phyloP scores from a whole-genome alignment of 2,113 vertebrate species.

The Engystomops pustulosus region DNA sequence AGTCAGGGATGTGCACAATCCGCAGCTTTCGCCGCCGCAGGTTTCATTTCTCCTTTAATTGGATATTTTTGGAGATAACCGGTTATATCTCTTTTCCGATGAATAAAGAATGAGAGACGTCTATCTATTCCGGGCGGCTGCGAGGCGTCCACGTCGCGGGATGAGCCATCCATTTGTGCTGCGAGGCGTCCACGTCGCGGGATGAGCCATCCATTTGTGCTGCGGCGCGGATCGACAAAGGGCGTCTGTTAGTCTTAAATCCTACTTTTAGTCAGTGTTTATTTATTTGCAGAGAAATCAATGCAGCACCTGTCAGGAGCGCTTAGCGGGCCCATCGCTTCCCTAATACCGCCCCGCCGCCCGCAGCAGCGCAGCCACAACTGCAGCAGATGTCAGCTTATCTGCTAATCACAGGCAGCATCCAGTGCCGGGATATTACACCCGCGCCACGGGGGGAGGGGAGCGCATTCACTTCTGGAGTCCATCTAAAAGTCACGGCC shows the following conservation, averaged over 20 bases:
- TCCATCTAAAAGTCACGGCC: not conserved
- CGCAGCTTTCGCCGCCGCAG: too few relatives aligned
- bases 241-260: conserved; percentile 8
- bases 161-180: not conserved
- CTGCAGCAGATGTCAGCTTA: conserved; percentile 25
- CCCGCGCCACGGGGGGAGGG: not conserved
- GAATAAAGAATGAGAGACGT: not conserved
- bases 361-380: not conserved
- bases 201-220: not conserved
- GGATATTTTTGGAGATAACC: conserved; percentile 7
- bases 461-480: not conserved
- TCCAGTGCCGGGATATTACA: not conserved
- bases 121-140: not conserved
- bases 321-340: conserved; percentile 17
- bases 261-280: conserved; percentile 31
- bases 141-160: too few relatives aligned
- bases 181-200: not conserved
- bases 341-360: conserved; percentile 10
- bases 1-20: not conserved
- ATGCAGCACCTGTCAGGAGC: conserved; percentile 22
- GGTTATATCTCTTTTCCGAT: not conserved
- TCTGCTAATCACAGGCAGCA: conserved; percentile 31
- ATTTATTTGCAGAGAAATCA: conserved; percentile 39
- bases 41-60: conserved; percentile 16
- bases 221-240: not conserved